phyloP scores from a whole-genome alignment of 2,888 invertebrate species.

The Drosophila paramelanica region DNA sequence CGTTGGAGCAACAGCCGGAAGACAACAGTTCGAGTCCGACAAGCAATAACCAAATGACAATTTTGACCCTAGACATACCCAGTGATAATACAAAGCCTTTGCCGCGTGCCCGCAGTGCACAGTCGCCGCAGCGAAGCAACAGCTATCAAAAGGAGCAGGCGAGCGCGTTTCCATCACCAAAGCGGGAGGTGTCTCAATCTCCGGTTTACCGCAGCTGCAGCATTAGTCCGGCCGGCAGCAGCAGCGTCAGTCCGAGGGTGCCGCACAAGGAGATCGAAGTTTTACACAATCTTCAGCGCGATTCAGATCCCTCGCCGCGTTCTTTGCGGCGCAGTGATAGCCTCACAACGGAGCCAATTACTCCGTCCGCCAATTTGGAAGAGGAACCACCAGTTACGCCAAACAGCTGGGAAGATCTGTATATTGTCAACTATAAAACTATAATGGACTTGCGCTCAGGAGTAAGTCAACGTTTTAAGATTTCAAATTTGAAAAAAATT shows the following conservation, averaged over 20 bases:
- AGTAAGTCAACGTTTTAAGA: conserved; percentile 85
- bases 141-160: conserved; percentile 8
- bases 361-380: conserved; percentile 45
- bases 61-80: conserved; percentile 82
- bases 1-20: not conserved
- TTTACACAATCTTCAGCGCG: conserved; percentile 89
- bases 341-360: conserved; percentile 47
- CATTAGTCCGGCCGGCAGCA: conserved; percentile 86
- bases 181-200: conserved; percentile 67
- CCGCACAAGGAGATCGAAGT: conserved; percentile 89
- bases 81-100: conserved; percentile 84
- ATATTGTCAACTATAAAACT: conserved; percentile 87
- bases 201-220: conserved; percentile 74
- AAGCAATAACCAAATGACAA: conserved; percentile 56
- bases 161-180: conserved; percentile 43
- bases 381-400: conserved; percentile 69
- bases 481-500: conserved; percentile 22
- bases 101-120: conserved; percentile 25
- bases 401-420: conserved; percentile 87
- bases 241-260: conserved; percentile 84
- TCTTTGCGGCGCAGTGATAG: conserved; percentile 75
- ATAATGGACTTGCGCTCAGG: conserved; percentile 89
- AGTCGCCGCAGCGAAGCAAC: conserved; percentile 27
- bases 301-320: conserved; percentile 88
- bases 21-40: not conserved